Base-by-base conservation (phyloP, 2,797 vertebrate species). In the Chrosomus eos region DNA sequence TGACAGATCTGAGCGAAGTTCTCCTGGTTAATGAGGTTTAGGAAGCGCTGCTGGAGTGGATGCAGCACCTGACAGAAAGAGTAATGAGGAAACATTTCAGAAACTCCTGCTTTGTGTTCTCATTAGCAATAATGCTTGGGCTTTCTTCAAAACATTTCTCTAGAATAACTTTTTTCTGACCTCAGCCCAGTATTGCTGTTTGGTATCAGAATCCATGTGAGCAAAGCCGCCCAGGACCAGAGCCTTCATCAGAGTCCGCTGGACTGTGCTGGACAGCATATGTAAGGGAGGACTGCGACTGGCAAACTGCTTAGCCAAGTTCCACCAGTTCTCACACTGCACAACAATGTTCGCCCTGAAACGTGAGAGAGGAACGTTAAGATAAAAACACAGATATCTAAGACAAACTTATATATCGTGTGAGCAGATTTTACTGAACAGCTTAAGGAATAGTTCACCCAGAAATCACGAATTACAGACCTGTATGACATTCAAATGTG, bases 301-400 rank as follows among this genome's bases (percentile, higher is more conserved):
- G 86, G 98, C 97, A 91, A 99, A 99, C 91, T 98, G 97, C 91
- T 99, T 99, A 5, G 98, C 98, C 93, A 99, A 94, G 90, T 95
- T 99, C 98, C 98, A 99, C 98, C 98, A 99, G 92, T 97, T 97
- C 93, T 99, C 98, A 92, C 98, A 99, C 86, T 99, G 97, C 82
- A 99, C 97, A 90, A 99, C 98, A 82, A 99, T 95, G 92, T 99
- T 99, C 4, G 98, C 98, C 93, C 98, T 99, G 90, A 38, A 88
- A 11, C n/a, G 31, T 26, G 90, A 45, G 14, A 26, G 7, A 16
- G 72, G 53, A 83, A 13, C 40, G 40, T 28, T 19, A 8, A 28
- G 45, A 28, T 36, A 77, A 14, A 5, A 72, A 26, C 26, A 68
- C 3, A 36, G 7, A 26, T 45, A 55, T 73, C 60, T 1, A 5